Evolutionary conservation across 2,113 vertebrate species (phyloP), one percentile per base, ranked within the genome.

Genomic region (Pogona vitticeps): DNA sequence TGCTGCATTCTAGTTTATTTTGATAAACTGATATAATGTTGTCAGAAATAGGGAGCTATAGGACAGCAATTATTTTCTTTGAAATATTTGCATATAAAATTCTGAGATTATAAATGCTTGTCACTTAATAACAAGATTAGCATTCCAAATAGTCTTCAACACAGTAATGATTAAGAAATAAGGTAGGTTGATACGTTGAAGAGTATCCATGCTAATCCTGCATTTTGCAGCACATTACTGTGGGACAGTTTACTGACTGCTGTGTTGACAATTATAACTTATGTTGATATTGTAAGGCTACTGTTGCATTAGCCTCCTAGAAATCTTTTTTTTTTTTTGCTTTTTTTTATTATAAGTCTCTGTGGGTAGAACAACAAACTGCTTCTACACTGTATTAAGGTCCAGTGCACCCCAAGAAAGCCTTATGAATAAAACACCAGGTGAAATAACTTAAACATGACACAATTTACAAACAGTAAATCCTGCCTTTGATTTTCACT

Each of bases 201-300:
- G 86, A 7, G 3, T 89, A 28, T 42, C 70, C 46, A 70, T 21
- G n/a, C n/a, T n/a, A n/a, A n/a, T n/a, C n/a, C n/a, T n/a, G n/a
- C n/a, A 9, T 61, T 91, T 83, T 85, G 8, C 87, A 81, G 79
- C 42, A 75, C 76, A 3, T 85, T 87, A 85, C 61, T 87, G 93
- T 76, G 61, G 80, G 61, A 77, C 3, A 42, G 0, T 63, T 86
- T 80, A 42, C 13, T 61, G 42, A 67, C 20, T 56, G 31, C 18
- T 38, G n/a, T n/a, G n/a, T n/a, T n/a, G 23, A 13, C 12, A 18
- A 3, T 28, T 59, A 3, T 56, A 42, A 61, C 18, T 79, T 68
- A 21, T 38, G 2, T 78, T 65, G 4, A 20, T 31, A 14, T 21
- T 31, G 20, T 13, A 76, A 1, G 28, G 52, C 15, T 76, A 67